These are phyloP conservation scores for Cephalotes varians DNA, from an alignment of 2,888 invertebrate species.

Conservation along the genomic window DNA sequence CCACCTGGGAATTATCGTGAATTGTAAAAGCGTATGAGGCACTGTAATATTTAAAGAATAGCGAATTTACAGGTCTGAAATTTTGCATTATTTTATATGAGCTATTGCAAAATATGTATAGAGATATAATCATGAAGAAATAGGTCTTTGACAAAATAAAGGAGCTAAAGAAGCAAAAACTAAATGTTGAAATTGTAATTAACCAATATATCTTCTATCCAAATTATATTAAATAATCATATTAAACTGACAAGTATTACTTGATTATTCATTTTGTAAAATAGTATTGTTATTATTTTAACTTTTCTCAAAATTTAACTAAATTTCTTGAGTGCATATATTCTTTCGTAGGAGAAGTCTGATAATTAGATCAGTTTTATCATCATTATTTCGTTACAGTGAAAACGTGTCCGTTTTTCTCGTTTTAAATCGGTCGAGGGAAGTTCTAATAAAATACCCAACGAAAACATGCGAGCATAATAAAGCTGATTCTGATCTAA, in stretches of 20 bases:
- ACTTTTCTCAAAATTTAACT: too few relatives aligned
- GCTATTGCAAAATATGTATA: neutral
- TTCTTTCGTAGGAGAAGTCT: neutral
- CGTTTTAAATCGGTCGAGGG: neutral
- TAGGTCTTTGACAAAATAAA: neutral
- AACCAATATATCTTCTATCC: neutral
- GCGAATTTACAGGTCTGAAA: neutral
- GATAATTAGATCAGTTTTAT: slow-evolving; percentile 2
- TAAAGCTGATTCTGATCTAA: slow-evolving; percentile 2
- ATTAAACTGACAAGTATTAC: neutral
- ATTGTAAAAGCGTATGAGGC: neutral
- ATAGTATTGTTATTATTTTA: slow-evolving; percentile 1
- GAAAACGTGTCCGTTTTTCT: slow-evolving; percentile 16
- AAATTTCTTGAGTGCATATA: neutral
- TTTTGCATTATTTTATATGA: neutral
- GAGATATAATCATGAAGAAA: neutral
- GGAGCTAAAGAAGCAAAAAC: neutral
- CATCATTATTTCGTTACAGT: slow-evolving; percentile 16
- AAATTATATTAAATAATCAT: slow-evolving; percentile 2
- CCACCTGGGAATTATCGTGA: neutral
- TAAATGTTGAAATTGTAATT: neutral
- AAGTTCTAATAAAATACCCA: slow-evolving; percentile 27
- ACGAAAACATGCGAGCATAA: neutral
- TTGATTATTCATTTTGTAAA: neutral
- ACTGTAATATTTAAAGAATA: neutral